phyloP scores from a whole-genome alignment of 2,113 vertebrate species.

The Gymnocephalus cernua region DNA sequence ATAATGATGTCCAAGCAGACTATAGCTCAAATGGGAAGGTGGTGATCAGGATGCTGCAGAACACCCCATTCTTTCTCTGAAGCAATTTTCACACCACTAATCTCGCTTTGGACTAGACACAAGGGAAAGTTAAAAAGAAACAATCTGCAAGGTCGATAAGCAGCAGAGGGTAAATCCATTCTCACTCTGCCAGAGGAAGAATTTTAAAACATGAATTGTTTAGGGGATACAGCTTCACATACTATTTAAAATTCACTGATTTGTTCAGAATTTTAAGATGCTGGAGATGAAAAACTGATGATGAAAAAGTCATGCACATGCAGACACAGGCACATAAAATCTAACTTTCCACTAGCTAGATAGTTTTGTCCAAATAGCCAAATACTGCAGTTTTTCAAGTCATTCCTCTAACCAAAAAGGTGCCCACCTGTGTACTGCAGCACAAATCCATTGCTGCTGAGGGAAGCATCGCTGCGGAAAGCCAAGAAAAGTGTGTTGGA shows the following conservation, averaged over 20 bases:
- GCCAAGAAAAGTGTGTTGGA: conserved; percentile 96
- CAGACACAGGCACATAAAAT: neutral
- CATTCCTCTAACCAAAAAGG: neutral
- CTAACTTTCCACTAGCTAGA: neutral
- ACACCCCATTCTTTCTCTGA: conserved; percentile 48
- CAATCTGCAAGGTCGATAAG: conserved; percentile 68
- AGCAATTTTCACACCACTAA: conserved; percentile 57
- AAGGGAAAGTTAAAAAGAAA: conserved; percentile 63
- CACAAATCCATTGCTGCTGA: conserved; percentile 95
- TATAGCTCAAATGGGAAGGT: conserved; percentile 24
- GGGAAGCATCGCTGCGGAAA: conserved; percentile 95
- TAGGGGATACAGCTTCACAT: conserved; percentile 30
- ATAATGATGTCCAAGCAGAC: conserved; percentile 59
- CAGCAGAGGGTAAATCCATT: conserved; percentile 57
- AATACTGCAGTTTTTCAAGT: neutral
- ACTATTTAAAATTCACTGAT: conserved; percentile 43
- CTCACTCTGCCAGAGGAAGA: conserved; percentile 41
- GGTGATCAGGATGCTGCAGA: conserved; percentile 37
- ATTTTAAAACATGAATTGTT: conserved; percentile 54
- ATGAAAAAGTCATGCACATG: neutral
- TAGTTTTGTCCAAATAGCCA: conserved; percentile 7
- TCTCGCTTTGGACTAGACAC: conserved; percentile 55
- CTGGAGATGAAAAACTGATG: conserved; percentile 11
- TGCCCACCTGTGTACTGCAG: conserved; percentile 94
- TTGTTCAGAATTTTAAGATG: conserved; percentile 30